Evolutionary conservation across 2,113 vertebrate species (phyloP), one percentile per base, ranked within the genome.

Genomic region (Protomyctophum bolini): DNA sequence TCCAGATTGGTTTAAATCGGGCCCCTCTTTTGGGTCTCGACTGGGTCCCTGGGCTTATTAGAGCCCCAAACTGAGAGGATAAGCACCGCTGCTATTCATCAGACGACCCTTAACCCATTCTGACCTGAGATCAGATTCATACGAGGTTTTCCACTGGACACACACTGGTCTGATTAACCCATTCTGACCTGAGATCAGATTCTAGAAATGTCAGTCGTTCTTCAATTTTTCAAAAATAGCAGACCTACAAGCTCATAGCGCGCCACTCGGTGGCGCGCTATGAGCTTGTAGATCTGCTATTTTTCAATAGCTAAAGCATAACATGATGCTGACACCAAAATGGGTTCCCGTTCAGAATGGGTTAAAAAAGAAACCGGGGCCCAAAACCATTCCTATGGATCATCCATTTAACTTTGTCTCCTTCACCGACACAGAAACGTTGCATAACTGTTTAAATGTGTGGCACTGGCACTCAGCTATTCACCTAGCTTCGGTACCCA

Each of bases 21-120:
- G 89, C 83, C 81, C 86, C 83, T 84, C 86, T 82, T 86, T 84
- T 75, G 83, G 84, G 88, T 79, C 81, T 82, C 67, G 82, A 83
- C 84, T 87, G 58, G 80, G 84, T 92, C 88, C 83, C 87, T 76
- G 59, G 82, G 83, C 90, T 93, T 92, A 92, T 93, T 92, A 91
- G 84, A 85, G 84, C 78, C 81, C 79, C 83, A 85, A 59, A 70
- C 82, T 77, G 82, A 68, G 86, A 87, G 74, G 81, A 87, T 83
- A 87, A 83, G 77, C 74, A 70, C 79, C 82, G 77, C 72, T 71
- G 76, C 88, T 85, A 92, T 93, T 92, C 76, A 90, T 91, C 91
- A 89, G 77, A 66, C 65, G 60, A 11, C 69, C 69, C 77, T 76
- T 84, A n/a, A n/a, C n/a, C n/a, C n/a, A n/a, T n/a, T n/a, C n/a